phyloP scores from a whole-genome alignment of 2,113 vertebrate species.

The zebrafish (Danio rerio) region GRCz12tu NC_133181.1:40431001-40431500 shows the following conservation, averaged over 20 bases:
- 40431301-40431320: background rate
- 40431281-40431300: conserved; percentile 5
- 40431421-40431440: background rate
- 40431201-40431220: conserved; percentile 1
- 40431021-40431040: conserved; percentile 21
- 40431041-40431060: conserved; percentile 45
- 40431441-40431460: background rate
- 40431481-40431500: background rate
- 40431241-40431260: conserved; percentile 8
- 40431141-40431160: background rate
- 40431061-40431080: conserved; percentile 43
- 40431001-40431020: conserved; percentile 9
- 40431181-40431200: conserved; percentile 16
- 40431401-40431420: background rate
- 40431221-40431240: conserved; percentile 21
- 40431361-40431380: background rate
- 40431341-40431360: conserved; percentile 30
- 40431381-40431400: background rate
- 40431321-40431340: conserved; percentile 9
- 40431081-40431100: conserved; percentile 43
- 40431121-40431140: conserved; percentile 10
- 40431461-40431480: background rate
- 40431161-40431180: background rate
- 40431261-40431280: conserved; percentile 23
- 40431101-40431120: conserved; percentile 9